Evolutionary conservation across 2,113 vertebrate genomes (phyloP), one percentile per base, ranked within the genome.

Genomic region (Gymnobelideus leadbeateri): DNA sequence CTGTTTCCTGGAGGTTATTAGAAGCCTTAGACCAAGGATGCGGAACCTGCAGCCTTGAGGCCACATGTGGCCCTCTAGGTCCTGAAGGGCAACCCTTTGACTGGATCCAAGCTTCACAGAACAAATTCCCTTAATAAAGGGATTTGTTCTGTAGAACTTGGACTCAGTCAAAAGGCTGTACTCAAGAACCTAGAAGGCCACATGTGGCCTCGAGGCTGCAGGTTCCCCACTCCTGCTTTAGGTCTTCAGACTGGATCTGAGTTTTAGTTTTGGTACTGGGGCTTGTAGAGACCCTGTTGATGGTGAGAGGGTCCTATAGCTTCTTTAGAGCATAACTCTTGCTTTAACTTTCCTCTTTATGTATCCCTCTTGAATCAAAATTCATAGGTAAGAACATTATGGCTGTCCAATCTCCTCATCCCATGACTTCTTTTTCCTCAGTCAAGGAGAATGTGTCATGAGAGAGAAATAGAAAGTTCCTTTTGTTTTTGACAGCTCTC

Each of bases 1-100:
- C 26, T 68, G 26, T 47, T 95, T 89, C 43, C 89, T 89, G 55
- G 53, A 94, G 25, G 37, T 89, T 96, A 47, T 28, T 91, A 37
- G 55, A 93, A 93, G 12, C 28, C 47, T 49, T 49, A 49, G 47
- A 49, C 47, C 4, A 49, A 49, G 47, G 47, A 49, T 49, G 47
- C 4, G 47, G 47, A 49, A 49, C 47, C 4, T 49, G 47, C 47
- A 49, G 47, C 2, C 47, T 49, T 49, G 47, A 49, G 47, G 47
- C n/a, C n/a, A n/a, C n/a, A n/a, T n/a, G n/a, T n/a, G n/a, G n/a
- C n/a, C n/a, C n/a, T n/a, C n/a, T n/a, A n/a, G n/a, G n/a, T n/a
- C n/a, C n/a, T n/a, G n/a, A n/a, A n/a, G n/a, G n/a, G n/a, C n/a
- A n/a, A n/a, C n/a, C n/a, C n/a, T n/a, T n/a, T n/a, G n/a, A n/a